Conservation (phyloP, 2,113 vertebrate species). For the Sciurus niger region DNA sequence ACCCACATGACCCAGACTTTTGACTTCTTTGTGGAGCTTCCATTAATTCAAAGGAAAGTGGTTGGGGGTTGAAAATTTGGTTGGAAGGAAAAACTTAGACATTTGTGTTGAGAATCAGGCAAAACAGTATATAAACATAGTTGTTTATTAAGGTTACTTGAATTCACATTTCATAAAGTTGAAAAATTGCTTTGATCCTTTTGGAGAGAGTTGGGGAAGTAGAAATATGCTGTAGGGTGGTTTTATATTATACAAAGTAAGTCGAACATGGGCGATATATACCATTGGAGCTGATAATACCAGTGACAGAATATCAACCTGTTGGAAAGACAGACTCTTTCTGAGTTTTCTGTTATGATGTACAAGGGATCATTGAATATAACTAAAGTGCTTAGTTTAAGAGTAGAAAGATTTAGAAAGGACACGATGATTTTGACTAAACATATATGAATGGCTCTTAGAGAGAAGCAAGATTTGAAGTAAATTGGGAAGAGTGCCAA, state of each 20-base stretch:
- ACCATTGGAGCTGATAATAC: background rate
- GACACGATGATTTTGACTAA: background rate
- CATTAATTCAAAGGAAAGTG: background rate
- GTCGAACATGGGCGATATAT: background rate
- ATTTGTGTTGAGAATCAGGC: background rate
- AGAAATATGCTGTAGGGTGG: too few species aligned
- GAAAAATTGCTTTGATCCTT: background rate
- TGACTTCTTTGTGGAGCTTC: background rate
- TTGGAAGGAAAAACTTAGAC: background rate
- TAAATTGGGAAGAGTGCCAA: background rate
- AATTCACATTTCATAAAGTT: background rate
- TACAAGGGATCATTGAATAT: background rate
- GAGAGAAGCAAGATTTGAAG: background rate
- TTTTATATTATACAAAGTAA: accelerated
- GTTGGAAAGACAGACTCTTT: background rate
- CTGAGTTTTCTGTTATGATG: background rate
- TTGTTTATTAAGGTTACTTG: background rate
- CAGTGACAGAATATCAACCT: background rate
- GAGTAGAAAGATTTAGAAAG: conserved; percentile 3
- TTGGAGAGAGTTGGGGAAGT: background rate
- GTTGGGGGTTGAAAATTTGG: too few species aligned
- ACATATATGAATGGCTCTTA: background rate
- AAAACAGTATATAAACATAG: background rate
- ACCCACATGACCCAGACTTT: background rate
- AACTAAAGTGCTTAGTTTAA: background rate